Evolutionary conservation across 2,888 invertebrate species (phyloP).

Genomic region (Agriopis marginaria): DNA sequence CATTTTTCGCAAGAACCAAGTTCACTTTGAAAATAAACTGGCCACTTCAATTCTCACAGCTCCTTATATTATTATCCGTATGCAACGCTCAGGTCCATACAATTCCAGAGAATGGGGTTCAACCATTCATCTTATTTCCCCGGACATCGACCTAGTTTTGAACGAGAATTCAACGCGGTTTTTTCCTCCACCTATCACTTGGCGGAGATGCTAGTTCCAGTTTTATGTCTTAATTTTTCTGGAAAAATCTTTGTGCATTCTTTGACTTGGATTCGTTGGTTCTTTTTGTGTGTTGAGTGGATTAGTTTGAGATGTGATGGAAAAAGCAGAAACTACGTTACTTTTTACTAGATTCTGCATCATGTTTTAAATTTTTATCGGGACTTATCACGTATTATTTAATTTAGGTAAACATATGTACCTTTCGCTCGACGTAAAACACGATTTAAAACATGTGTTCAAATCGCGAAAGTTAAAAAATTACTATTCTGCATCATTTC

Average conservation of each 20-base stretch:
- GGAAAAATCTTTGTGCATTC: slow-evolving; percentile 25
- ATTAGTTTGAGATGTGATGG: background rate
- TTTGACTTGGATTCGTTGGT: background rate
- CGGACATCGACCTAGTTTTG: slow-evolving; percentile 57
- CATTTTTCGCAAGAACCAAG: slow-evolving; percentile 12
- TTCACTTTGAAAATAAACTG: slow-evolving; percentile 16
- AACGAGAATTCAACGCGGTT: slow-evolving; percentile 51
- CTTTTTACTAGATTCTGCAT: background rate
- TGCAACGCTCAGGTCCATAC: slow-evolving; percentile 50
- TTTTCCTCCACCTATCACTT: slow-evolving; percentile 38
- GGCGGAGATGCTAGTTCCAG: slow-evolving; percentile 19
- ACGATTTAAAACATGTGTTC: too few relatives aligned
- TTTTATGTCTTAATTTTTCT: slow-evolving; percentile 13
- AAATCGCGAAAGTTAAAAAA: too few relatives aligned
- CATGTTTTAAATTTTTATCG: too few relatives aligned
- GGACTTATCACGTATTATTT: too few relatives aligned
- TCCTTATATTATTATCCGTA: slow-evolving; percentile 28
- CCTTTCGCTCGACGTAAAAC: too few relatives aligned
- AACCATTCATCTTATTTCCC: slow-evolving; percentile 57
- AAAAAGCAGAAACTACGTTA: background rate
- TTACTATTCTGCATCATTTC: too few relatives aligned
- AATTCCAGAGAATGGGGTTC: slow-evolving; percentile 52
- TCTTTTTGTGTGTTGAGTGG: background rate
- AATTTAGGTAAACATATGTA: too few relatives aligned
- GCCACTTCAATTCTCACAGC: slow-evolving; percentile 25